Conservation (phyloP, 2,113 vertebrate species). For the Mionectes macconnelli region DNA sequence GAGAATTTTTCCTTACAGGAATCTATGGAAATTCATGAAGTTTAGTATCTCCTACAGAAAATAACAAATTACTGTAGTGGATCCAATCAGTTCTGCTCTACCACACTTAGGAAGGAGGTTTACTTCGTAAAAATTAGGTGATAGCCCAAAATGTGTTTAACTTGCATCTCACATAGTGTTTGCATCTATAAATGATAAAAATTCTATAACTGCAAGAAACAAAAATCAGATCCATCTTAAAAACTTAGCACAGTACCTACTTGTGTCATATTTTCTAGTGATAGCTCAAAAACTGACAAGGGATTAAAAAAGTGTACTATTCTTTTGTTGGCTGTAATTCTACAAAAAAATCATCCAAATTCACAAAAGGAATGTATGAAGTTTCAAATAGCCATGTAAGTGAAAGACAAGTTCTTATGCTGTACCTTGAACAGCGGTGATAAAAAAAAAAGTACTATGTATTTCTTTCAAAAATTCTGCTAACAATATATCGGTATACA, state of each 20-base stretch:
- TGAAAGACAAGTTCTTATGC: neutral
- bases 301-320: neutral
- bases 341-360: neutral
- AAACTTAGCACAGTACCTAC: neutral
- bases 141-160: neutral
- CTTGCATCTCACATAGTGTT: neutral
- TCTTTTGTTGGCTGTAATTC: neutral
- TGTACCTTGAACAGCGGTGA: neutral
- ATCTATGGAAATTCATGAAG: neutral
- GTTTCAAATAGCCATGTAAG: neutral
- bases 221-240: neutral
- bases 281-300: neutral
- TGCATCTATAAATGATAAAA: neutral
- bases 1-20: neutral
- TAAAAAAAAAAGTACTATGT: neutral
- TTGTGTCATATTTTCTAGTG: neutral
- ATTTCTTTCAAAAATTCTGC: neutral
- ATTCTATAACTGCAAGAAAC: neutral
- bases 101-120: neutral
- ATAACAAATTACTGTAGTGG: neutral
- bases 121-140: neutral
- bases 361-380: neutral
- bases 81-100: neutral
- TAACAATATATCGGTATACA: neutral
- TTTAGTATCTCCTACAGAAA: neutral